phyloP scores from a whole-genome alignment of 2,797 vertebrate species.

The Hylomyscus alleni region DNA sequence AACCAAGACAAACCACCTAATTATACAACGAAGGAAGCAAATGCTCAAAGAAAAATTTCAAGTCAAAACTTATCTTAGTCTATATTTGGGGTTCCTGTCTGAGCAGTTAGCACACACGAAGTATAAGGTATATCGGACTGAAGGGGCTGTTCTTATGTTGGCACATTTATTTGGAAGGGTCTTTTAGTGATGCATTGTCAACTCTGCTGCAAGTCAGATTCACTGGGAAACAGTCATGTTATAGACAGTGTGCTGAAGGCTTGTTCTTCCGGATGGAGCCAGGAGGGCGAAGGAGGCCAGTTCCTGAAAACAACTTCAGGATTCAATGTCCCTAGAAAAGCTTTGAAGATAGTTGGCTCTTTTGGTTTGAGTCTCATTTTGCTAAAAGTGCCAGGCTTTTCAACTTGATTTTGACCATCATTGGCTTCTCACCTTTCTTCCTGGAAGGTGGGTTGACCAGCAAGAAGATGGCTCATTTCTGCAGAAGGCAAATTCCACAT shows the following conservation, averaged over 20 bases:
- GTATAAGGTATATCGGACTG: neutral
- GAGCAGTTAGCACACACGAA: neutral
- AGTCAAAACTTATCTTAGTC: neutral
- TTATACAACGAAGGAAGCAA: neutral
- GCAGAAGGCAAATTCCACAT: neutral
- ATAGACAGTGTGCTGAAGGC: neutral
- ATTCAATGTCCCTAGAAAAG: neutral
- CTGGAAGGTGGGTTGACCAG: neutral
- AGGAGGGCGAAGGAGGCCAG: neutral
- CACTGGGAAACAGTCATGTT: neutral
- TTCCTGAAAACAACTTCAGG: neutral
- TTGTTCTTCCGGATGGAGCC: neutral
- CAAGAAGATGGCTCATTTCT: neutral
- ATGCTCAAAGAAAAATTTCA: neutral
- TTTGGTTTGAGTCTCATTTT: neutral
- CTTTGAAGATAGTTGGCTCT: neutral
- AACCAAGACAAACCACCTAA: conserved; percentile 14
- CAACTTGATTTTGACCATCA: neutral
- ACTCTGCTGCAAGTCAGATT: neutral
- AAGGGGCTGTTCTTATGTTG: neutral
- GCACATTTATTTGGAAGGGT: conserved; percentile 28
- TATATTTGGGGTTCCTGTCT: conserved; percentile 15
- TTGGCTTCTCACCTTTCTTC: neutral
- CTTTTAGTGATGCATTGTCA: neutral
- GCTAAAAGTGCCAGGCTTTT: neutral